Base-by-base conservation (phyloP, 2,113 vertebrate species). In the Aplodontia rufa region DNA sequence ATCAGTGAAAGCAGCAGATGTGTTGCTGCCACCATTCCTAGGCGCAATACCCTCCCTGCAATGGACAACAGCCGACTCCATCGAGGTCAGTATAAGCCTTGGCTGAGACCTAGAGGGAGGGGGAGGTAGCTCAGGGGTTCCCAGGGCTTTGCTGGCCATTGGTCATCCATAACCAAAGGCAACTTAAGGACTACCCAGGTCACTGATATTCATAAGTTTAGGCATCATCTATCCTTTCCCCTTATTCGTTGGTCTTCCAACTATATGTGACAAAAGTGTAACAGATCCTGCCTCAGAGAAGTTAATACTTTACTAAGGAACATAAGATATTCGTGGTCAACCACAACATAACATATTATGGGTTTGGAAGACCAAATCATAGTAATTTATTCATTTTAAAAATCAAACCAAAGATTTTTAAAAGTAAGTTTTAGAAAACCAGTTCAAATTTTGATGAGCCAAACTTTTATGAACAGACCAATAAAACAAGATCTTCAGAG, bases 1-100 rank as follows among this genome's bases (percentile, higher is more conserved):
- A 97, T 99, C 0, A 80, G 99, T 0, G 99, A 99, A 64, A 92
- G 94, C 55, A 96, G 98, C 86, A 97, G 98, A 85, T 89, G 98
- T 3, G 85, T 98, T 2, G 98, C 98, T 5, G 99, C 99, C 19
- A 99, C 99, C 92, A 99, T 99, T 97, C 99, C 99, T 26, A 98
- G 99, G 80, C 99, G 99, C 94, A 99, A 99, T 96, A 99, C 99
- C 0, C 98, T 99, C n/a, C 99, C 99, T 0, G 99, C 99, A 0
- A 98, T 99, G 92, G 99, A 99, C 98, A 99, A 99, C 98, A 99
- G 99, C 98, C 98, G 99, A 71, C 98, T 99, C 76, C 99, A 99
- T 96, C 98, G 99, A 99, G 99, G 99, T 99, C 98, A 88, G 96
- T 91, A 3, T 11, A 1, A 13, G 40, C 30, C 69, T 22, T 12